These are phyloP conservation scores for Trigoniulus corallinus DNA, from an alignment of 1,140 invertebrate species.

Conservation along the genomic window DNA sequence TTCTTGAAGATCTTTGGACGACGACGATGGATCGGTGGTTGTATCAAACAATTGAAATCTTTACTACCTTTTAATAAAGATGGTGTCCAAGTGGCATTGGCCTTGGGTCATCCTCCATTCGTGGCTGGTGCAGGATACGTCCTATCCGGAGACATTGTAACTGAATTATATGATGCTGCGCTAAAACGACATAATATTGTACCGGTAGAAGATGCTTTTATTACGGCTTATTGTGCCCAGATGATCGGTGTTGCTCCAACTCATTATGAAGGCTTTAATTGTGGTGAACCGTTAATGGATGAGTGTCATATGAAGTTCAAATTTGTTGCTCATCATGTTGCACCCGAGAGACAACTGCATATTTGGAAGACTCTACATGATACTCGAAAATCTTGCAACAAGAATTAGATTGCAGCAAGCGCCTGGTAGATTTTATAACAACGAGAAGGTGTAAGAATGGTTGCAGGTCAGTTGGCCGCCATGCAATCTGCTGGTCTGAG, in stretches of 20 bases:
- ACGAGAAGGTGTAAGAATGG: too few relatives aligned
- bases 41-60: conserved; percentile 7
- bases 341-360: conserved; percentile 8
- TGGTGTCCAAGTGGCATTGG: background rate
- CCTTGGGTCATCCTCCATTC: conserved; percentile 20
- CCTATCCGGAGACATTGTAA: conserved; percentile 18
- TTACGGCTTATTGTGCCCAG: conserved; percentile 22
- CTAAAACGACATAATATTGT: conserved; percentile 15
- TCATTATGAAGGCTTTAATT: conserved; percentile 17
- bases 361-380: conserved; percentile 9
- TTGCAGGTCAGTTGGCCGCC: too few relatives aligned
- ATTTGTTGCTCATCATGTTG: conserved; percentile 11
- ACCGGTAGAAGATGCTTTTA: conserved; percentile 27
- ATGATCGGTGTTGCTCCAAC: conserved; percentile 13
- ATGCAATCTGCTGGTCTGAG: too few relatives aligned
- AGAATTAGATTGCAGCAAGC: too few relatives aligned
- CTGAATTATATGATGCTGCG: conserved; percentile 18
- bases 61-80: background rate
- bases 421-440: too few relatives aligned
- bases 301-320: conserved; percentile 15
- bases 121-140: conserved; percentile 25
- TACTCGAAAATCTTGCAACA: too few relatives aligned
- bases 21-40: conserved; percentile 6
- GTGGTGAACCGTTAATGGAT: conserved; percentile 16
- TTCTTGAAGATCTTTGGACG: conserved; percentile 5